Conservation (phyloP, 2,888 invertebrate genomes). For the Zaprionus lineosus region DNA sequence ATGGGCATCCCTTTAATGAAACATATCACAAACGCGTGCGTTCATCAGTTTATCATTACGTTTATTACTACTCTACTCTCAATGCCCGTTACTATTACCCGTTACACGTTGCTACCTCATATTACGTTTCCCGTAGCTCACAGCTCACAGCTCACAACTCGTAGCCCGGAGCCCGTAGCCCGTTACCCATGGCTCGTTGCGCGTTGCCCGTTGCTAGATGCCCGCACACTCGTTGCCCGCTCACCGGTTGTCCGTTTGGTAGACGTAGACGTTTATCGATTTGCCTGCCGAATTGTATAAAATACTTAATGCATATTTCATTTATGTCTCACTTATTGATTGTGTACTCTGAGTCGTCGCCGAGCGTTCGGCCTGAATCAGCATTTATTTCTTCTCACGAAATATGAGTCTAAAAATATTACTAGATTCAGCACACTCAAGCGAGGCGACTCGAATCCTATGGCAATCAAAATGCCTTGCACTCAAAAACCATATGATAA, state of each 20-base stretch:
- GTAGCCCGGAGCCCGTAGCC: too few species aligned
- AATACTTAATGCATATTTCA: slow-evolving; percentile 42
- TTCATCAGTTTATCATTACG: slow-evolving; percentile 39
- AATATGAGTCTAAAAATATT: neutral
- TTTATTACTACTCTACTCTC: slow-evolving; percentile 22
- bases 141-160: too few species aligned
- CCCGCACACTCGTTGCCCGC: too few species aligned
- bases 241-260: too few species aligned
- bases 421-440: too few species aligned
- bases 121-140: too few species aligned
- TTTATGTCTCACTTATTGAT: slow-evolving; percentile 48
- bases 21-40: slow-evolving; percentile 53
- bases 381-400: neutral
- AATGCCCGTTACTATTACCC: too few species aligned
- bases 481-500: slow-evolving; percentile 13
- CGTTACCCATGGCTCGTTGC: too few species aligned
- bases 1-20: slow-evolving; percentile 55
- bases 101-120: too few species aligned
- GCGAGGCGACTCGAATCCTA: too few species aligned
- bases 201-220: too few species aligned
- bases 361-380: too few species aligned
- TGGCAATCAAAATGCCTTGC: slow-evolving; percentile 30
- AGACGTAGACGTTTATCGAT: slow-evolving; percentile 68
- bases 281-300: slow-evolving; percentile 58
- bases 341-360: slow-evolving; percentile 24